Evolutionary conservation across 1,140 invertebrate genomes (phyloP), one percentile per base, ranked within the genome.

Genomic region (Euschistus heros): DNA sequence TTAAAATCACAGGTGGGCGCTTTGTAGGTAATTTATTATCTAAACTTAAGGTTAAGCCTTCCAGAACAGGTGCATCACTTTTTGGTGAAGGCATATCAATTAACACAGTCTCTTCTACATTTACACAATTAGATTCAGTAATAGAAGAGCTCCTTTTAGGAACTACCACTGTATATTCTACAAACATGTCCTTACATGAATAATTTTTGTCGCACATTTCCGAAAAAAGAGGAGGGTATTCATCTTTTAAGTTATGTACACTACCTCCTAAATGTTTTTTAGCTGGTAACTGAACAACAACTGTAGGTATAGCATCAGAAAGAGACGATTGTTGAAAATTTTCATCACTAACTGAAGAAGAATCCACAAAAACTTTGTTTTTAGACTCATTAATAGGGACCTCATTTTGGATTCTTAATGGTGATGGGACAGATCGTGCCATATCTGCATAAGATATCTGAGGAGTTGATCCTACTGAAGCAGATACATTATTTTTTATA

Each of bases 381-480:
- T n/a, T 44, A 20, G 42, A 20, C 60, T 61, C 63, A 42, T 46
- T 44, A 14, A 60, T 15, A 7, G 22, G 44, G 17, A 10, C n/a
- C n/a, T 52, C 64, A 47, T 26, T 47, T 6, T 15, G 24, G 1
- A 33, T n/a, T 44, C 47, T 42, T 50, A 62, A 60, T 7, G 66
- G 68, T 17, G 66, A 62, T 14, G 63, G 37, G 30, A 66, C 64
- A 4, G 68, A 66, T 62, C 66, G 59, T 20, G 86, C 82, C 68
- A 88, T 88, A 70, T 87, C 86, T 2, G 87, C 86, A 72, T 88
- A 88, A 42, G 86, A 87, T 30, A 83, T 84, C 66, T 82, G 83
- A n/a, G 82, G 79, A 13, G 80, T 78, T 18, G 77, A 78, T 10
- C 77, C 78, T 44, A 77, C 67, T 2, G 70, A 75, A 37, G 69